Conservation (phyloP, 2,888 invertebrate species). For the Reticulitermes lucifugus region DNA sequence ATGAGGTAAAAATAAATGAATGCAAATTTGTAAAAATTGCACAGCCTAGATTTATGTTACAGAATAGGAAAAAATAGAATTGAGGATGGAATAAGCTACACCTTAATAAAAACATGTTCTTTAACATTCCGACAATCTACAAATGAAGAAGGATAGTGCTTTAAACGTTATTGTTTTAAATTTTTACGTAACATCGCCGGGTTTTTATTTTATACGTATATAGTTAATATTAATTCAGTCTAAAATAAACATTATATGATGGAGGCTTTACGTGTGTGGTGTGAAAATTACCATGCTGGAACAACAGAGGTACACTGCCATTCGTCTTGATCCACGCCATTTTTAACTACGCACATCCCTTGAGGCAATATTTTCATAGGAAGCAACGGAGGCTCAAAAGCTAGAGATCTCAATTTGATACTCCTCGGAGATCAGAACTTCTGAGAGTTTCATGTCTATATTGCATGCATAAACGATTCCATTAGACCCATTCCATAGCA, state of each 20-base stretch:
- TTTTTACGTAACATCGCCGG: too few species aligned
- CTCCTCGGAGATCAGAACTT: neutral
- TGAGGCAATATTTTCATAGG: neutral
- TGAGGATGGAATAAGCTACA: too few species aligned
- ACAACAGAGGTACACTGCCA: neutral
- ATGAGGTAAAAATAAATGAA: too few species aligned
- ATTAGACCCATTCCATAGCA: neutral
- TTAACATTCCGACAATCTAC: too few species aligned
- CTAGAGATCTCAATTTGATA: neutral
- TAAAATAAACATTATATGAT: neutral
- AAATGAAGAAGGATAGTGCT: too few species aligned
- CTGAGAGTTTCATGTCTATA: neutral
- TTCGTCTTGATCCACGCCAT: neutral
- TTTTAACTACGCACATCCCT: neutral
- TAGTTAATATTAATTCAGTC: neutral
- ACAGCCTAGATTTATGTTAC: too few species aligned
- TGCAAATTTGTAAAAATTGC: too few species aligned
- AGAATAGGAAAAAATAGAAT: too few species aligned
- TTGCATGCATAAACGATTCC: constrained; percentile 19
- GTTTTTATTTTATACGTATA: neutral
- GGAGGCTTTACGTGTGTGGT: neutral
- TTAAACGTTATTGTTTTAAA: too few species aligned
- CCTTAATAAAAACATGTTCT: too few species aligned
- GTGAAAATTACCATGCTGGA: neutral
- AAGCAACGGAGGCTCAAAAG: neutral